Conservation (phyloP, 2,888 invertebrate genomes). For the Griposia aprilina region DNA sequence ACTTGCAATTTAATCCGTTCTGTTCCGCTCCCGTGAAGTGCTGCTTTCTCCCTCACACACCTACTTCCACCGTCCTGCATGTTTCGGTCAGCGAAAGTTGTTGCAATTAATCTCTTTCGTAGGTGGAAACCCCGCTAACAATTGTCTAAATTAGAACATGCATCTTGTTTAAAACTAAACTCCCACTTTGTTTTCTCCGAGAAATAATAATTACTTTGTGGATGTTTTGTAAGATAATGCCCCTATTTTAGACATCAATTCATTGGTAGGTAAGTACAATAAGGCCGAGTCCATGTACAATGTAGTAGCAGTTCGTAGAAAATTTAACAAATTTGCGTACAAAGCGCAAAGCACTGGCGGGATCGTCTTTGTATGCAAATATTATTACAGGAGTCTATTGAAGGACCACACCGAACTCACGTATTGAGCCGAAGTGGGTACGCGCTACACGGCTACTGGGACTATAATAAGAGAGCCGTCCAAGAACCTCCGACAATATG, state of each 20-base stretch:
- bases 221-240: constrained; percentile 56
- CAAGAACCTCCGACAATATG: constrained; percentile 74
- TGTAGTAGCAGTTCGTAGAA: constrained; percentile 77
- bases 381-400: constrained; percentile 84
- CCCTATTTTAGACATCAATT: constrained; percentile 52
- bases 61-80: constrained; percentile 70
- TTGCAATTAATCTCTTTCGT: constrained; percentile 81
- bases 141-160: constrained; percentile 78
- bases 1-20: constrained; percentile 90
- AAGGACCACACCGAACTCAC: constrained; percentile 81
- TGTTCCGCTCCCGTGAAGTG: constrained; percentile 82
- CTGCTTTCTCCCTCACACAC: constrained; percentile 77
- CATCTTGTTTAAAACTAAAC: constrained; percentile 71
- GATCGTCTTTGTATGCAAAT: constrained; percentile 87
- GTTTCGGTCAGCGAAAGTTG: constrained; percentile 83
- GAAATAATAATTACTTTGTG: constrained; percentile 34
- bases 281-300: constrained; percentile 49
- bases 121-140: constrained; percentile 73
- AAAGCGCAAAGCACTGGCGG: constrained; percentile 80
- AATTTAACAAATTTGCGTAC: constrained; percentile 84
- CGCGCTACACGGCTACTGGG: constrained; percentile 70
- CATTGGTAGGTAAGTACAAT: constrained; percentile 38
- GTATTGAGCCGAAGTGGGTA: constrained; percentile 76
- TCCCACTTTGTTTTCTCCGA: constrained; percentile 52
- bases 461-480: constrained; percentile 77